Conservation (phyloP, 1,140 invertebrate genomes). For the Penaeus chinensis region DNA sequence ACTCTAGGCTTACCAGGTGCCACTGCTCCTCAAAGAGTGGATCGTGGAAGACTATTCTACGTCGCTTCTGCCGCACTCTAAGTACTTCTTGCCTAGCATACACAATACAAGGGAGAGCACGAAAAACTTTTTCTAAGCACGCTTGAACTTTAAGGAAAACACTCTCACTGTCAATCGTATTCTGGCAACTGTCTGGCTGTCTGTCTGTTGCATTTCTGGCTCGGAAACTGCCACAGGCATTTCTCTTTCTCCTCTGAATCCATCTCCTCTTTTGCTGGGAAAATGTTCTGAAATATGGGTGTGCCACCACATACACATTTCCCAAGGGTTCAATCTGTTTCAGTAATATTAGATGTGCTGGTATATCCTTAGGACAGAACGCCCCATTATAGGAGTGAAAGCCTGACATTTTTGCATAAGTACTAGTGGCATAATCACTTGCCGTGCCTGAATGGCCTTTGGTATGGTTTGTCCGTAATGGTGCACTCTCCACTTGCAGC, state of each 20-base stretch:
- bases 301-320: conserved; percentile 54
- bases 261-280: conserved; percentile 5
- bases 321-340: conserved; percentile 40
- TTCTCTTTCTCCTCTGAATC: conserved; percentile 15
- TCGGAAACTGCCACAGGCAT: conserved; percentile 10
- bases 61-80: conserved; percentile 38
- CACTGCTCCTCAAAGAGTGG: conserved; percentile 60
- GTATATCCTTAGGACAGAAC: conserved; percentile 20
- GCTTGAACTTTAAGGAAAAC: conserved; percentile 29
- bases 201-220: conserved; percentile 15
- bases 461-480: neutral
- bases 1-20: conserved; percentile 55
- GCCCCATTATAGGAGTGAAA: neutral
- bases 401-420: neutral
- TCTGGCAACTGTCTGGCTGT: neutral
- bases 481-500: neutral
- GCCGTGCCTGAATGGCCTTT: conserved; percentile 7
- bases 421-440: neutral
- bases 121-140: conserved; percentile 38
- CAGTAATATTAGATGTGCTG: conserved; percentile 43
- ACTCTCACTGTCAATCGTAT: neutral
- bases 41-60: conserved; percentile 55
- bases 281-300: conserved; percentile 49
- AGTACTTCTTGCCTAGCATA: conserved; percentile 57
- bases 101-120: conserved; percentile 41